phyloP scores from a whole-genome alignment of 1,140 invertebrate genomes.

The Drosophila fuyamai region DNA sequence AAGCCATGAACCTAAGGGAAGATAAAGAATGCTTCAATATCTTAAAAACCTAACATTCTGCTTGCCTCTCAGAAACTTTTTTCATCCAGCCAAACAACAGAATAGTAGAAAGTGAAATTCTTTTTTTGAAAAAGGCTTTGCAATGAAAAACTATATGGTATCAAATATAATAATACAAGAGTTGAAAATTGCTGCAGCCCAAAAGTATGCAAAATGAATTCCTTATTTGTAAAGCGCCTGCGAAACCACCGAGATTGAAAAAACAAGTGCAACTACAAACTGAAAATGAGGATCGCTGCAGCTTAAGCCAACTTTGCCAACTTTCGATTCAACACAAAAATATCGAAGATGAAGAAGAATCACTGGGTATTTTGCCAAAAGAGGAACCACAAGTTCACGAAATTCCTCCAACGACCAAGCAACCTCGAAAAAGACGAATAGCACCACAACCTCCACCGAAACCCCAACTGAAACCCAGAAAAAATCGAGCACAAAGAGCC shows the following conservation, averaged over 20 bases:
- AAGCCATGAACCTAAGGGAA: neutral
- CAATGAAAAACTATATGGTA: neutral
- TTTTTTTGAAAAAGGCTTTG: neutral
- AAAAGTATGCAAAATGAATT: conserved; percentile 39
- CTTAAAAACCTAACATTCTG: neutral
- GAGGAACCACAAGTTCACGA: neutral
- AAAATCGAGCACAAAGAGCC: neutral
- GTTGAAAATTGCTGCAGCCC: conserved; percentile 6
- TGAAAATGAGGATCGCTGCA: conserved; percentile 14
- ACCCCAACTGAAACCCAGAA: conserved; percentile 15
- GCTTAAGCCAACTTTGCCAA: conserved; percentile 19
- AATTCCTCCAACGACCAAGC: conserved; percentile 11
- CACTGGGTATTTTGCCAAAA: conserved; percentile 1
- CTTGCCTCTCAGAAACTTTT: neutral
- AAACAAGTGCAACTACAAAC: conserved; percentile 2
- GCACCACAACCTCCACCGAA: conserved; percentile 27
- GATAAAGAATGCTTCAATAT: neutral
- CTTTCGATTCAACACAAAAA: neutral
- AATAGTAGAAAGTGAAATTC: neutral
- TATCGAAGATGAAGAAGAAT: neutral
- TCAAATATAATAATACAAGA: neutral
- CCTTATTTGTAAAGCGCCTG: conserved; percentile 32
- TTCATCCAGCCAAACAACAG: neutral
- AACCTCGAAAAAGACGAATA: conserved; percentile 33
- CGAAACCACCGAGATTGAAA: conserved; percentile 41